Percentiles rank a stretch among this genome's conserved stretches.
phyloP scores from a whole-genome alignment of 2,888 invertebrate genomes.

The Oxycera nigricornis region DNA sequence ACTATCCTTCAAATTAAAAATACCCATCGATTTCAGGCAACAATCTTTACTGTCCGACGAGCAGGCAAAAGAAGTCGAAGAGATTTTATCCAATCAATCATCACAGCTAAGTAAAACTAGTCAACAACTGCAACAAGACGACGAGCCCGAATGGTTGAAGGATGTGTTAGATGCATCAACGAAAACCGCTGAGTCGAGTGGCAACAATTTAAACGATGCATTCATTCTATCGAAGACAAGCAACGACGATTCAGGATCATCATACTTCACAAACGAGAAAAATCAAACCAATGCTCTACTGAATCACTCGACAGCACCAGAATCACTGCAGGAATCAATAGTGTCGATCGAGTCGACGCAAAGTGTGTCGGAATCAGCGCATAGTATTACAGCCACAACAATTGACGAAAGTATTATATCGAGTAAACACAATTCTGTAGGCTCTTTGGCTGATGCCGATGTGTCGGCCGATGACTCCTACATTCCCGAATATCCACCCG shows the following conservation, averaged over 20 bases:
- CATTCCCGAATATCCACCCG: constrained; percentile 69
- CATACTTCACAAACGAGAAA: constrained; percentile 17
- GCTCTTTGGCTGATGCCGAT: constrained; percentile 62
- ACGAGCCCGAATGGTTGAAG: constrained; percentile 67
- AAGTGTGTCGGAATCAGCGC: constrained; percentile 53
- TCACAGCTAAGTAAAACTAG: constrained; percentile 45
- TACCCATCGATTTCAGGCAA: constrained; percentile 67
- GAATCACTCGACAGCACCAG: constrained; percentile 47
- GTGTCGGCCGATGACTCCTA: constrained; percentile 60
- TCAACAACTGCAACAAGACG: constrained; percentile 53
- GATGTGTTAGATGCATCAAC: constrained; percentile 67
- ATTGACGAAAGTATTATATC: constrained; percentile 62
- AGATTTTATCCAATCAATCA: constrained; percentile 72
- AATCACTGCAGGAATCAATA: constrained; percentile 59
- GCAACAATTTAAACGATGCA: constrained; percentile 19
- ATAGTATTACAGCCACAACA: constrained; percentile 60
- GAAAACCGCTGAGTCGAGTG: constrained; percentile 55
- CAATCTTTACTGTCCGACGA: constrained; percentile 85
- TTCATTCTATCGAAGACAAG: constrained; percentile 27
- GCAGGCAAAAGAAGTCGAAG: constrained; percentile 87
- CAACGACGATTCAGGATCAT: neutral
- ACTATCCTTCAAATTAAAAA: no score
- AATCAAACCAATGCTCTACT: constrained; percentile 12
- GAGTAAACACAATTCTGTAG: constrained; percentile 61
- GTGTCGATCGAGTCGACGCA: constrained; percentile 59